phyloP scores from a whole-genome alignment of 2,888 invertebrate genomes.

The Pseudanteris insignis region DNA sequence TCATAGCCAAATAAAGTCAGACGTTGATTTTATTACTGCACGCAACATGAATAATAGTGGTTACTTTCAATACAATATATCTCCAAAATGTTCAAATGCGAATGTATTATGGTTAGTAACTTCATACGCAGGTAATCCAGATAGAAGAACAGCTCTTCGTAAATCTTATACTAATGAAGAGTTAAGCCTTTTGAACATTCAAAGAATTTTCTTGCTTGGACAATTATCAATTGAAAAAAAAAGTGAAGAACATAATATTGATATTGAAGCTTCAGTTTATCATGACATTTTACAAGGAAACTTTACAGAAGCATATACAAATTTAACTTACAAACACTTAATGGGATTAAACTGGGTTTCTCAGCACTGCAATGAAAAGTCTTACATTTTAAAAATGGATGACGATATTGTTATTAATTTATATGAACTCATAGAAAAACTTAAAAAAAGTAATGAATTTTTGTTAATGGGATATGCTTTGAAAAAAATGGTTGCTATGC shows the following conservation, averaged over 20 bases:
- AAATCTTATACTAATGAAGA: slow-evolving; percentile 72
- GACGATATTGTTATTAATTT: too few species aligned
- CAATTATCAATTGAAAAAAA: slow-evolving; percentile 60
- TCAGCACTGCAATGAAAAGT: slow-evolving; percentile 71
- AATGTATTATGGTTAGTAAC: slow-evolving; percentile 71
- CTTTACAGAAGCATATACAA: slow-evolving; percentile 80
- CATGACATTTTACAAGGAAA: slow-evolving; percentile 80
- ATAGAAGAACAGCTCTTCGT: slow-evolving; percentile 76
- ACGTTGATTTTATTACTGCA: too few species aligned
- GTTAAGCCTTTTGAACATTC: slow-evolving; percentile 70
- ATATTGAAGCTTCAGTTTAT: slow-evolving; percentile 65
- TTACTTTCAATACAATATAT: slow-evolving; percentile 43
- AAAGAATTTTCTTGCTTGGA: slow-evolving; percentile 77
- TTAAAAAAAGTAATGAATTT: too few species aligned
- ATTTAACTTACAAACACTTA: slow-evolving; percentile 83
- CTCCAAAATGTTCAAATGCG: slow-evolving; percentile 46
- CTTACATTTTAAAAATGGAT: too few species aligned
- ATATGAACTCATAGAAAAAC: too few species aligned
- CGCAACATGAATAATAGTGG: slow-evolving; percentile 30
- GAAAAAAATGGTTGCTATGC: too few species aligned
- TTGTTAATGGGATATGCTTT: too few species aligned
- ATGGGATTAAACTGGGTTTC: slow-evolving; percentile 83
- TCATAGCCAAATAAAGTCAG: too few species aligned
- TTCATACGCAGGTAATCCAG: slow-evolving; percentile 79
- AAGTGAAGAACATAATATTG: slow-evolving; percentile 70